These are phyloP conservation scores for Epinotia ramella DNA, from an alignment of 2,888 invertebrate genomes.

Conservation along the genomic window DNA sequence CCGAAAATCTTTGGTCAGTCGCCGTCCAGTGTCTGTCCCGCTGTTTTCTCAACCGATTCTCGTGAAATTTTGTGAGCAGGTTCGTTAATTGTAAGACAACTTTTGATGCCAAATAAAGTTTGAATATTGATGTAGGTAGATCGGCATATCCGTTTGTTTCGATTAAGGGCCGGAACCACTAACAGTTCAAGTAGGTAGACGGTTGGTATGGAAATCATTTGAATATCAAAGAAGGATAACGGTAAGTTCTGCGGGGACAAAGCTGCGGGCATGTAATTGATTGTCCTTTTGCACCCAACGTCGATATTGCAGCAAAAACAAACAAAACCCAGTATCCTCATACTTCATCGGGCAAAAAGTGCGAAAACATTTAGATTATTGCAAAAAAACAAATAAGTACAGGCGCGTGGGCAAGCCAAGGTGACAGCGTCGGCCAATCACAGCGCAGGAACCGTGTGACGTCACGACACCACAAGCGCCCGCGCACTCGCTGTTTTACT, in stretches of 20 bases:
- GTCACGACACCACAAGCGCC: slow-evolving; percentile 43
- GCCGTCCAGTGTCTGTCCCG: too few relatives aligned
- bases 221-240: too few relatives aligned
- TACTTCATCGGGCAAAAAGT: slow-evolving; percentile 37
- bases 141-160: too few relatives aligned
- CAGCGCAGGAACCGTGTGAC: slow-evolving; percentile 7
- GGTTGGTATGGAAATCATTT: too few relatives aligned
- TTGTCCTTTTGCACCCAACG: not conserved
- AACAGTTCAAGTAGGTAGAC: too few relatives aligned
- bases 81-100: too few relatives aligned
- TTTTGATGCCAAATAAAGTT: too few relatives aligned
- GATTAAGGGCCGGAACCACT: too few relatives aligned
- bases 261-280: not conserved
- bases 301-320: slow-evolving; percentile 8
- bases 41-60: too few relatives aligned
- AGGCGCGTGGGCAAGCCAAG: slow-evolving; percentile 49
- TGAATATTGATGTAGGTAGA: too few relatives aligned
- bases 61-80: too few relatives aligned
- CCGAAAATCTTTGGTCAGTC: too few relatives aligned
- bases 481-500: slow-evolving; percentile 29
- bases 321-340: slow-evolving; percentile 33
- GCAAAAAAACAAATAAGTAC: slow-evolving; percentile 40
- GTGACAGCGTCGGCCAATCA: slow-evolving; percentile 45
- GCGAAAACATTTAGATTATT: slow-evolving; percentile 36
- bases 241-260: not conserved